Base-by-base conservation (phyloP, 2,113 vertebrate species). In the Dromiciops gliroides region DNA sequence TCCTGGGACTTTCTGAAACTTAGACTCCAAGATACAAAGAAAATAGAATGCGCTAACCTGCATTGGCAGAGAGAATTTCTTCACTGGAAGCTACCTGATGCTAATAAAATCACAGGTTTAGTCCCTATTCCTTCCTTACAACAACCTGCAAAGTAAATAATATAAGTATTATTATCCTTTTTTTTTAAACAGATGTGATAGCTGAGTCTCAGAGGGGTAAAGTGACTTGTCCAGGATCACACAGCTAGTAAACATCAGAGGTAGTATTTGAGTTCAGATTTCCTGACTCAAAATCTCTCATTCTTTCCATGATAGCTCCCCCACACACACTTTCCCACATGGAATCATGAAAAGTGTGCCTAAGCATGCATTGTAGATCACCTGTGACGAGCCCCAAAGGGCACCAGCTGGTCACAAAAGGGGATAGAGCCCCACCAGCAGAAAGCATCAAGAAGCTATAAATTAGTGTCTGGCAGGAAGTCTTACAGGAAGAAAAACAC, bases 401-500 rank as follows among this genome's bases (percentile, higher is more conserved):
- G n/a, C 67, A 83, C 67, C 67, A 83, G 67, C 96, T 97, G 97
- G 97, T 98, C 98, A 97, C 49, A 98, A 98, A 97, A 91, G 67
- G 93, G 22, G n/a, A 23, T 50, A 89, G 3, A 47, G 50, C 37
- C 93, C n/a, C 44, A 51, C 24, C 47, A 22, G 47, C 2, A 44
- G 7, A 48, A 48, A 67, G 50, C 37, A 28, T 3, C 44, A 50
- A 9, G 10, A 8, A 51, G 51, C 75, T 49, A 49, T 10, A 26
- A 7, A 37, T n/a, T 1, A 88, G 31, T 23, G 12, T 28, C 3
- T 0, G 67, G 8, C 23, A 12, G 23, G 47, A 49, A 28, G 11
- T 19, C 26, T n/a, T 90, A 51, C 50, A 51, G 44, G 67, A 60
- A 92, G 48, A 50, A 44, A 50, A 83, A 83, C 67, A 83, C 67